Conservation (phyloP, 2,113 vertebrate genomes). For the Empidonax alnorum region DNA sequence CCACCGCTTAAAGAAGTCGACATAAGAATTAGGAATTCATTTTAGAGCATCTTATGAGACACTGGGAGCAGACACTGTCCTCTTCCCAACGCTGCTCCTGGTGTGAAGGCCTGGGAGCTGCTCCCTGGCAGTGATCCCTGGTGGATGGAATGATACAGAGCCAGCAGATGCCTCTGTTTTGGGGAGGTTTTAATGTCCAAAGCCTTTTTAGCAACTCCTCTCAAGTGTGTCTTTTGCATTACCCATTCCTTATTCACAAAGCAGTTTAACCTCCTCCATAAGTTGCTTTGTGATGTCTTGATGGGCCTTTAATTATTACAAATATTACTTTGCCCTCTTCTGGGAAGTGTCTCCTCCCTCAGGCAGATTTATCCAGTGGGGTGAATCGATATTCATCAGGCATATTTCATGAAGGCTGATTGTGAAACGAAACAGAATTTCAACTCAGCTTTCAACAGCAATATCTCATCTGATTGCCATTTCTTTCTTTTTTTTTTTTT, state of each 20-base stretch:
- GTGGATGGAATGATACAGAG: fast-evolving
- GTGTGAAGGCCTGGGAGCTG: not conserved
- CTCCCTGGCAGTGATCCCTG: not conserved
- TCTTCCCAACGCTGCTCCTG: fast-evolving
- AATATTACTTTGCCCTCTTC: not conserved
- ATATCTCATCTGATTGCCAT: not conserved
- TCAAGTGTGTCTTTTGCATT: not conserved
- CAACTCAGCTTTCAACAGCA: not conserved
- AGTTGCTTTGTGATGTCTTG: not conserved
- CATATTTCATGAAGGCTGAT: not conserved
- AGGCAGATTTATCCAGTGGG: not conserved
- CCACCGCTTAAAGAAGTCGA: not conserved
- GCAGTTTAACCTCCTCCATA: not conserved
- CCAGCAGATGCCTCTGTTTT: not conserved
- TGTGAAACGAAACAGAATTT: not conserved
- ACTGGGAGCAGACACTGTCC: fast-evolving
- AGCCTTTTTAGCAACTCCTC: not conserved
- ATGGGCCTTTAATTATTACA: not conserved
- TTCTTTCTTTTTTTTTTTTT: not conserved
- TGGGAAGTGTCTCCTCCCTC: not conserved
- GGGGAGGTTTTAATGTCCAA: not conserved
- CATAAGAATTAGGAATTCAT: fast-evolving
- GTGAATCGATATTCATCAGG: not conserved
- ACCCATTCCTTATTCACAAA: not conserved
- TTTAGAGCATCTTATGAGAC: fast-evolving